These are phyloP conservation scores for Dynastes maya DNA, from an alignment of 2,888 invertebrate genomes.

Conservation along the genomic window DNA sequence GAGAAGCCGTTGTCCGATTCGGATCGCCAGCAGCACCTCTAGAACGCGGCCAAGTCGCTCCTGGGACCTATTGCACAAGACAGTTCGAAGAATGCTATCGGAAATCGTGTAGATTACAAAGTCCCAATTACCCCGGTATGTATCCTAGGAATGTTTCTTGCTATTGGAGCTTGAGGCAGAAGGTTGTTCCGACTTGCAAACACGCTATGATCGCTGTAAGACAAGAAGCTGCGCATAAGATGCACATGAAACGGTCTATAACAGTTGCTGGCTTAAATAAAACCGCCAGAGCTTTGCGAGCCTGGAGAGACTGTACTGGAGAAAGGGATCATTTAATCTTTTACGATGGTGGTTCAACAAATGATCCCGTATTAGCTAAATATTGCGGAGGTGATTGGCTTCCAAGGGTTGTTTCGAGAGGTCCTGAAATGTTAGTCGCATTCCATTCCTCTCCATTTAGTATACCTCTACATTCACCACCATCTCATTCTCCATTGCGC, in stretches of 20 bases:
- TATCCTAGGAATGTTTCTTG: conserved; percentile 92
- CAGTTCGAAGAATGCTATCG: conserved; percentile 89
- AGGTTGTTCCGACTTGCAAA: conserved; percentile 89
- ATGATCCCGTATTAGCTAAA: conserved; percentile 87
- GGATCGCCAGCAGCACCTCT: conserved; percentile 84
- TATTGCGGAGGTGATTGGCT: conserved; percentile 92
- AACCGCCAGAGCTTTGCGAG: conserved; percentile 80
- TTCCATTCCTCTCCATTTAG: conserved; percentile 90
- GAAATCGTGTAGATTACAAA: conserved; percentile 89
- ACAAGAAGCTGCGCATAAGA: conserved; percentile 83
- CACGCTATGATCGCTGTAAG: conserved; percentile 92
- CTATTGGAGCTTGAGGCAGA: conserved; percentile 89
- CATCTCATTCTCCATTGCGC: conserved; percentile 79
- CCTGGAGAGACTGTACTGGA: conserved; percentile 88
- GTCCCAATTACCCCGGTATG: conserved; percentile 93
- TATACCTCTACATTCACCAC: conserved; percentile 80
- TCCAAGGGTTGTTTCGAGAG: conserved; percentile 83
- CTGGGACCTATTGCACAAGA: conserved; percentile 77
- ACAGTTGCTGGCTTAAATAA: conserved; percentile 81
- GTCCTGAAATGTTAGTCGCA: conserved; percentile 89
- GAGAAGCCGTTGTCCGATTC: conserved; percentile 86
- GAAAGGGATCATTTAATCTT: conserved; percentile 89
- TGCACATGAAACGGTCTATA: conserved; percentile 80
- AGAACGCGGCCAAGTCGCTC: conserved; percentile 88
- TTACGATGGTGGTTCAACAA: conserved; percentile 87